These are phyloP conservation scores for Bettongia penicillata DNA, from an alignment of 2,113 vertebrate genomes.

Conservation along the genomic window DNA sequence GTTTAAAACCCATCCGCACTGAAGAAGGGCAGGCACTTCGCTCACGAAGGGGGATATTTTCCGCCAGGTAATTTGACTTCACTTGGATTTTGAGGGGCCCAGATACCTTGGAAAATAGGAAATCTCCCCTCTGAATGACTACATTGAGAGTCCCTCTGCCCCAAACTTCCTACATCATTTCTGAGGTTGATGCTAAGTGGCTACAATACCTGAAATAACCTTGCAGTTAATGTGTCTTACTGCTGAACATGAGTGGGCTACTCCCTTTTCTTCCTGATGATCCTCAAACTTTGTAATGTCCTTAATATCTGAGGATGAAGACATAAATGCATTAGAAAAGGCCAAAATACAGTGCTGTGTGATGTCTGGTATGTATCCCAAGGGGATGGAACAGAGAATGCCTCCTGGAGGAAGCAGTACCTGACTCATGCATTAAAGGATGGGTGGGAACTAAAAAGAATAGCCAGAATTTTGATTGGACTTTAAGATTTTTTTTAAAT, in stretches of 20 bases:
- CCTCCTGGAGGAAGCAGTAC: background rate
- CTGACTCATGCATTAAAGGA: background rate
- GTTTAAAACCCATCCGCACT: background rate
- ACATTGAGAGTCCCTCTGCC: background rate
- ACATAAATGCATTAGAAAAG: background rate
- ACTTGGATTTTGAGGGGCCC: background rate
- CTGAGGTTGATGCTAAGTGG: background rate
- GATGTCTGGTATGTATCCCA: background rate
- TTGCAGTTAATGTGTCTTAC: background rate
- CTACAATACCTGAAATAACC: background rate
- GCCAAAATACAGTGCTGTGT: background rate
- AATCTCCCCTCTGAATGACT: background rate
- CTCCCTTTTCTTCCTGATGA: background rate
- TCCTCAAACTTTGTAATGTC: background rate
- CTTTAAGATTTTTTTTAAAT: background rate
- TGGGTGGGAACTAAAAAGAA: background rate
- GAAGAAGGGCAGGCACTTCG: background rate
- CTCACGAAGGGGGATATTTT: background rate
- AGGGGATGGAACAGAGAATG: background rate
- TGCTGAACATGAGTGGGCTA: background rate
- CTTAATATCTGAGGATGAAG: background rate
- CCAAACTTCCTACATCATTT: background rate
- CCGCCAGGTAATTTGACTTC: background rate
- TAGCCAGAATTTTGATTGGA: background rate
- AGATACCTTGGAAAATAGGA: background rate